A percentile compares a stretch with the other conserved stretches of the same genome.
Evolutionary conservation across 2,797 vertebrate species (phyloP).

Genomic region (Pipistrellus pygmaeus): DNA sequence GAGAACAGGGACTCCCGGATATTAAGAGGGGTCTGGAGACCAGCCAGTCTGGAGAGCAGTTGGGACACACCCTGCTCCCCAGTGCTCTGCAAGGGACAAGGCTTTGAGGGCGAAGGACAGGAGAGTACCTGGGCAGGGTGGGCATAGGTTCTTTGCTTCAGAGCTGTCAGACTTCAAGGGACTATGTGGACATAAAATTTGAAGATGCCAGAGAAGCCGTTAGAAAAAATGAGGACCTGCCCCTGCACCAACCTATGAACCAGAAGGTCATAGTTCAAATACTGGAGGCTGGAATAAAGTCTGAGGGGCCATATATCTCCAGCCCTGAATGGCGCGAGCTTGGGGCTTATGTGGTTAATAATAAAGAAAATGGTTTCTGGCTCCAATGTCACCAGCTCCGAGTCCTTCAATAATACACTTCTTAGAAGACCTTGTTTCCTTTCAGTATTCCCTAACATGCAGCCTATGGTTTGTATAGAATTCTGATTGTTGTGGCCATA

Average conservation of each 20-base stretch:
- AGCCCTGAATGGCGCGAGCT: not conserved
- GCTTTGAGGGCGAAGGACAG: not conserved
- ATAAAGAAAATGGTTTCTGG: slow-evolving; percentile 27
- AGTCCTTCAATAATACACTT: not conserved
- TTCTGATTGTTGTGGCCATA: not conserved
- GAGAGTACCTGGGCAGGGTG: not conserved
- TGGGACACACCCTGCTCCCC: not conserved
- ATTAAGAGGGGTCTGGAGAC: not conserved
- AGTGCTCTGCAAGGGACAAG: not conserved
- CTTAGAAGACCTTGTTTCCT: slow-evolving; percentile 5
- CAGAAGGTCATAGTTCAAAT: not conserved
- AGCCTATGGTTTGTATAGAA: slow-evolving; percentile 20
- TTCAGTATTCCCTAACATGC: not conserved
- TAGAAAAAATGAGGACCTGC: not conserved
- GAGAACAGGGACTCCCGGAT: not conserved
- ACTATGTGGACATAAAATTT: not conserved
- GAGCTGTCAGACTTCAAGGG: not conserved
- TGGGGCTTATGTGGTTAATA: not conserved
- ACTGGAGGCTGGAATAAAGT: not conserved
- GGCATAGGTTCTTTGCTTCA: not conserved
- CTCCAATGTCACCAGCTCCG: not conserved
- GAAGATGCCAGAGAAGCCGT: not conserved
- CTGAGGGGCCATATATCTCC: not conserved
- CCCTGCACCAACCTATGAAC: not conserved
- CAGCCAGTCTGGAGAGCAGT: too few species aligned